Conservation (phyloP, 2,888 invertebrate species). For the Netelia inedita region DNA sequence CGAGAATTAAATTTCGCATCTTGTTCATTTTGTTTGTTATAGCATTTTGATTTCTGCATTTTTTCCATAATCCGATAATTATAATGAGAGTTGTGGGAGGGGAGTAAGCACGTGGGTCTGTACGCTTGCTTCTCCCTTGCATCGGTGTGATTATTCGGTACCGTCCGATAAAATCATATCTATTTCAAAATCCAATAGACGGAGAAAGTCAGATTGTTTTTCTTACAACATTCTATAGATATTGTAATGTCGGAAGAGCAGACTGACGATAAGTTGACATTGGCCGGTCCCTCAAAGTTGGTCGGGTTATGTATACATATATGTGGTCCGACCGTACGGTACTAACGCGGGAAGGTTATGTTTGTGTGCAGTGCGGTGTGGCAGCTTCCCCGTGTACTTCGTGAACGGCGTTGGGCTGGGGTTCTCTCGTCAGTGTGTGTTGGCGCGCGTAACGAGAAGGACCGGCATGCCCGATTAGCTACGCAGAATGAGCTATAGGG, state of each 20-base stretch:
- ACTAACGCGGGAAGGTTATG: background rate
- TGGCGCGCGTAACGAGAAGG: slow-evolving; percentile 71
- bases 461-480: slow-evolving; percentile 76
- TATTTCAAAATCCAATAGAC: background rate
- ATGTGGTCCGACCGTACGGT: background rate
- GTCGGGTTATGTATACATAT: background rate
- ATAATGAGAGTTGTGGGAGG: too few relatives aligned
- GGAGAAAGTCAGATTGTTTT: slow-evolving; percentile 12
- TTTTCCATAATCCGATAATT: too few relatives aligned
- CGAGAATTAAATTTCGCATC: too few relatives aligned
- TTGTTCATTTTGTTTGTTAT: too few relatives aligned
- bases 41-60: too few relatives aligned
- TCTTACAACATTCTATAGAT: slow-evolving; percentile 32
- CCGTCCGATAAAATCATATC: background rate
- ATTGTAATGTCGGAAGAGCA: slow-evolving; percentile 55
- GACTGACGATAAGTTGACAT: slow-evolving; percentile 50
- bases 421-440: slow-evolving; percentile 44
- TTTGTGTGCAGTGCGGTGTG: background rate
- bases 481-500: slow-evolving; percentile 75
- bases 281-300: slow-evolving; percentile 18
- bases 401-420: background rate
- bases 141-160: background rate
- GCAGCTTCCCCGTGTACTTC: slow-evolving; percentile 32
- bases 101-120: too few relatives aligned
- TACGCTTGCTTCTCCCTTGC: background rate